Evolutionary conservation across 2,888 invertebrate species (phyloP).

Genomic region (Leptura quadrifasciata): DNA sequence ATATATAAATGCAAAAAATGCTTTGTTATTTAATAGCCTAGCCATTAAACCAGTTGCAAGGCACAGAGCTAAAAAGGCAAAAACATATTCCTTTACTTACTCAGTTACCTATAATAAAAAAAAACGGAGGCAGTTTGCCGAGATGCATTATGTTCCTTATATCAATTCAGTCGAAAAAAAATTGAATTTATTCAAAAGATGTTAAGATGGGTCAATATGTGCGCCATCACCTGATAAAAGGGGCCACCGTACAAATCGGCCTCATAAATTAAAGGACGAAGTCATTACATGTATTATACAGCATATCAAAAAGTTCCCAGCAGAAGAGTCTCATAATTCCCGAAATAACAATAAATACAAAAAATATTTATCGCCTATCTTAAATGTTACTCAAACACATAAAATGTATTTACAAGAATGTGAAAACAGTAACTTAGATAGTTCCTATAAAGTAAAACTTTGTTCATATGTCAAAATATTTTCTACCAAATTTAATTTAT

Average conservation of each 20-base stretch:
- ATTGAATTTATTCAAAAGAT: no score
- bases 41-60: slow-evolving; percentile 9
- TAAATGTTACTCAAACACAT: slow-evolving; percentile 18
- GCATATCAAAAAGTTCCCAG: background rate
- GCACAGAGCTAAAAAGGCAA: slow-evolving; percentile 3
- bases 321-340: background rate
- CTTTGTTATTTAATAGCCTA: slow-evolving; percentile 1
- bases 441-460: slow-evolving; percentile 23
- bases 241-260: slow-evolving; percentile 6
- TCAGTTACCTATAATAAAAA: background rate
- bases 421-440: slow-evolving; percentile 28
- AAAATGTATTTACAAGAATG: slow-evolving; percentile 30
- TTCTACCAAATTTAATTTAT: slow-evolving; percentile 24
- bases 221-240: slow-evolving; percentile 5
- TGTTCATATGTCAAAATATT: slow-evolving; percentile 34
- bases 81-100: background rate
- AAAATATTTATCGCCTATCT: no score
- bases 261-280: slow-evolving; percentile 4
- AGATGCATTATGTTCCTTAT: slow-evolving; percentile 3
- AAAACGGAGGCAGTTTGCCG: slow-evolving; percentile 1
- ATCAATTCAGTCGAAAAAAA: background rate
- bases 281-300: background rate
- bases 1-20: background rate
- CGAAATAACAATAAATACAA: no score
- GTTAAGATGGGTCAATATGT: background rate